Conservation (phyloP, 2,888 invertebrate species). For the Microctonus brassicae region DNA sequence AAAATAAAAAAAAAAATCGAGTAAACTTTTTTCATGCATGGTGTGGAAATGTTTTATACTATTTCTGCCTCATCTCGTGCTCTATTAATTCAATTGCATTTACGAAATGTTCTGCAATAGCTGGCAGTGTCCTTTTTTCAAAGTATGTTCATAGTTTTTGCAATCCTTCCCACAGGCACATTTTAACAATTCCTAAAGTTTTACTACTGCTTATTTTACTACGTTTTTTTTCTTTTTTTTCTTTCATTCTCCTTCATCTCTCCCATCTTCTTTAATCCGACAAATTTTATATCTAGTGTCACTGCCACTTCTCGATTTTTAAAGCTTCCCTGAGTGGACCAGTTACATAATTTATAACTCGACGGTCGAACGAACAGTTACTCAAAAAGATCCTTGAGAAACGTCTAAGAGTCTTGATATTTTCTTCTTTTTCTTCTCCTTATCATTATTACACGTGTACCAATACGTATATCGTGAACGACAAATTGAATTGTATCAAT, state of each 20-base stretch:
- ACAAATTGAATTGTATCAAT: too few species aligned
- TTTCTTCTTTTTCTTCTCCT: background rate
- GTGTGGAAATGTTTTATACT: conserved; percentile 35
- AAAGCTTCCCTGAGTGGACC: conserved; percentile 36
- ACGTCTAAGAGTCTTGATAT: conserved; percentile 22
- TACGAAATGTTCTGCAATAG: conserved; percentile 28
- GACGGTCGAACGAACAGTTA: conserved; percentile 40
- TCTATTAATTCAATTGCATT: conserved; percentile 49
- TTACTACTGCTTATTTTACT: conserved; percentile 22
- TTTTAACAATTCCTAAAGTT: conserved; percentile 33
- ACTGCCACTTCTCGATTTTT: conserved; percentile 24
- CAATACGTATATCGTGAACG: too few species aligned
- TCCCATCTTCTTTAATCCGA: conserved; percentile 24
- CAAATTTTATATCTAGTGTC: conserved; percentile 44
- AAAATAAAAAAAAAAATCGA: too few species aligned
- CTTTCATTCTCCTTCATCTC: conserved; percentile 2
- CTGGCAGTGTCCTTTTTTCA: conserved; percentile 19
- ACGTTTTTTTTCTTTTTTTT: conserved; percentile 4
- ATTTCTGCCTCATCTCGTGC: conserved; percentile 30
- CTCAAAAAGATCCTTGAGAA: conserved; percentile 36
- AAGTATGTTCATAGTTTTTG: conserved; percentile 20
- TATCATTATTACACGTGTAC: background rate
- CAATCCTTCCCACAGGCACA: conserved; percentile 7
- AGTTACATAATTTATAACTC: conserved; percentile 49
- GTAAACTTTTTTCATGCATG: conserved; percentile 26